Percentiles rank a stretch among this genome's conserved stretches.
These are phyloP conservation scores for Hyppa rectilinea DNA, from an alignment of 2,888 invertebrate genomes.

Conservation along the genomic window DNA sequence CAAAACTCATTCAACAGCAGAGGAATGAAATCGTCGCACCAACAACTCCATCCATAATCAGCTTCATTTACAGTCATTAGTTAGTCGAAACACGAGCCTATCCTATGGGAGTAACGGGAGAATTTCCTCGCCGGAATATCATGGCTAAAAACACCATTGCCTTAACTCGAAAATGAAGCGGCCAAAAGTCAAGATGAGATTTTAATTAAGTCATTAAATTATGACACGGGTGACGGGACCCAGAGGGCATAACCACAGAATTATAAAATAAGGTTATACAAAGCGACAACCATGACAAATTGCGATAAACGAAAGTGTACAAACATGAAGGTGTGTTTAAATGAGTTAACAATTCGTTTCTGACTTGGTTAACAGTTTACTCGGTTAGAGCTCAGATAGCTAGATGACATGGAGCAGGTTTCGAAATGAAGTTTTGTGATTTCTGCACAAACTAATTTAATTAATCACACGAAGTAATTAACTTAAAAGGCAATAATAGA, in stretches of 20 bases:
- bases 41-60: slow-evolving; percentile 52
- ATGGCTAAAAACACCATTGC: slow-evolving; percentile 61
- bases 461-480: slow-evolving; percentile 40
- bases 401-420: slow-evolving; percentile 27
- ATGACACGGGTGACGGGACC: slow-evolving; percentile 64
- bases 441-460: slow-evolving; percentile 45
- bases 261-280: slow-evolving; percentile 57
- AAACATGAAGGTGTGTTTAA: slow-evolving; percentile 45
- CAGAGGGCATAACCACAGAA: slow-evolving; percentile 63
- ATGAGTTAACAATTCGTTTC: slow-evolving; percentile 40
- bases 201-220: slow-evolving; percentile 75
- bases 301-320: slow-evolving; percentile 40
- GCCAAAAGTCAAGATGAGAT: slow-evolving; percentile 72
- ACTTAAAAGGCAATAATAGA: too few species aligned
- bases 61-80: slow-evolving; percentile 57
- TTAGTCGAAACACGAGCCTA: slow-evolving; percentile 51
- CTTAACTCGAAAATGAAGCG: slow-evolving; percentile 61
- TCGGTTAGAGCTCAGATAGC: slow-evolving; percentile 26
- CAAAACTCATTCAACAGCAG: slow-evolving; percentile 34
- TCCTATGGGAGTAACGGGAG: slow-evolving; percentile 46
- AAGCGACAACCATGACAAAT: slow-evolving; percentile 43
- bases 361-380: slow-evolving; percentile 29
- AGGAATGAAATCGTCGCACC: slow-evolving; percentile 45
- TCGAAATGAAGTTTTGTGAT: slow-evolving; percentile 43
- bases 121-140: slow-evolving; percentile 59